Conservation (phyloP, 1,140 invertebrate species). For the Oncopodura yosiiana region DNA sequence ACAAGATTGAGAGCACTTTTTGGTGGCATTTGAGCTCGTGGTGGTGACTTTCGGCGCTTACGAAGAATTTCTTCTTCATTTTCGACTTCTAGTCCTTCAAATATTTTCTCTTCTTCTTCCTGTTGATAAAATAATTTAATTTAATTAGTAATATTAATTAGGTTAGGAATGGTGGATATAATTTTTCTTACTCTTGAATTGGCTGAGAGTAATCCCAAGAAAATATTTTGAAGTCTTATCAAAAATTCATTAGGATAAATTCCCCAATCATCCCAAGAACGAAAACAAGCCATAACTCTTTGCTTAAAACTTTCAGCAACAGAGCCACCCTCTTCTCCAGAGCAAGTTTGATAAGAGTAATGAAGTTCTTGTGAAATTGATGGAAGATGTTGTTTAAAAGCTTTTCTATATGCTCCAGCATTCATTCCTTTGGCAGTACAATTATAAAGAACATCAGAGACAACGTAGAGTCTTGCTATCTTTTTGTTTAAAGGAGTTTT, state of each 20-base stretch:
- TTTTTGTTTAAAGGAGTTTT: slow-evolving; percentile 78
- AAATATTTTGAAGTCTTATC: slow-evolving; percentile 79
- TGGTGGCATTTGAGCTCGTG: slow-evolving; percentile 32
- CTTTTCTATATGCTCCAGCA: slow-evolving; percentile 89
- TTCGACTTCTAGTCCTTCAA: slow-evolving; percentile 26
- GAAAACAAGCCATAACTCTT: slow-evolving; percentile 83
- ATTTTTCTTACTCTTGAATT: slow-evolving; percentile 24
- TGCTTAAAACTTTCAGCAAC: slow-evolving; percentile 95
- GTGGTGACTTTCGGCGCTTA: slow-evolving; percentile 28
- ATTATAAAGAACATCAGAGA: slow-evolving; percentile 96
- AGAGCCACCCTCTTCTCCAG: slow-evolving; percentile 60
- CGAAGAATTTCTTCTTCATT: slow-evolving; percentile 21
- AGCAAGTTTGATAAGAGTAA: slow-evolving; percentile 54
- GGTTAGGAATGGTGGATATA: neutral
- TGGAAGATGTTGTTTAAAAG: slow-evolving; percentile 75
- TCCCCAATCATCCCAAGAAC: slow-evolving; percentile 96
- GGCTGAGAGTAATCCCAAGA: slow-evolving; percentile 55
- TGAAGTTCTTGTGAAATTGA: slow-evolving; percentile 79
- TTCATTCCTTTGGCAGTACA: slow-evolving; percentile 92
- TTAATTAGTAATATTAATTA: neutral
- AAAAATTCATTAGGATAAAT: slow-evolving; percentile 93
- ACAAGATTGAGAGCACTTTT: slow-evolving; percentile 32
- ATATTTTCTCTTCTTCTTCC: slow-evolving; percentile 31
- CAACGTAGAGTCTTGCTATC: slow-evolving; percentile 85
- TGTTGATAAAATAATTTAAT: slow-evolving; percentile 3